Evolutionary conservation across 2,797 vertebrate genomes (phyloP).

Genomic region (Tenualosa ilisha): DNA sequence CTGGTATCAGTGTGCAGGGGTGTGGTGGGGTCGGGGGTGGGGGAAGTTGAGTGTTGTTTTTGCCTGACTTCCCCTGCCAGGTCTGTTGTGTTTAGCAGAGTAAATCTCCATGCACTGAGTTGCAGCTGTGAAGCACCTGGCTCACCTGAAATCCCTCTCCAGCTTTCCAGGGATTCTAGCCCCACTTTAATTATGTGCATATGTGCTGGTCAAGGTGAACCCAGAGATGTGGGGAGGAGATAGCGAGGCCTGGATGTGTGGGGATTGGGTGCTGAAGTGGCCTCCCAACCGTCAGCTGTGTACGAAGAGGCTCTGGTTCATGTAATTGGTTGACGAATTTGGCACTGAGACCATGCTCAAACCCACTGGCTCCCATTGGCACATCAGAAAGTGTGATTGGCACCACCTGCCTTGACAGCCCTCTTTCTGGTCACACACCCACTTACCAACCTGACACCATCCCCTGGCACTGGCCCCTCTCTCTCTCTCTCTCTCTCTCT

Average conservation of each 20-base stretch:
- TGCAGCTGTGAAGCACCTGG: slow-evolving; percentile 18
- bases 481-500: not conserved
- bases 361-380: not conserved
- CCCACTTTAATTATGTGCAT: not conserved
- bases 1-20: not conserved
- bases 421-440: slow-evolving; percentile 22
- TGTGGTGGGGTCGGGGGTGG: not conserved
- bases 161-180: not conserved
- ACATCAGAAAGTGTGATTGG: slow-evolving; percentile 1
- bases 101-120: not conserved
- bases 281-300: not conserved
- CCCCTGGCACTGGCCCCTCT: not conserved
- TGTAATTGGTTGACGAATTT: too few species aligned
- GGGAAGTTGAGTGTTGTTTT: not conserved
- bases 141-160: slow-evolving; percentile 14
- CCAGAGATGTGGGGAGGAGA: not conserved
- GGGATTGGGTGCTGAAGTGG: not conserved
- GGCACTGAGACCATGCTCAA: not conserved
- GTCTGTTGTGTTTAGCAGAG: not conserved
- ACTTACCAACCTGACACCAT: slow-evolving; percentile 22
- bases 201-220: not conserved
- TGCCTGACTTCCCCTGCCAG: not conserved
- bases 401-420: not conserved
- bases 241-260: not conserved
- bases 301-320: not conserved